A percentile compares a stretch with the other conserved stretches of the same genome.
phyloP scores from a whole-genome alignment of 1,140 invertebrate genomes.

The Drosophila leontia region DNA sequence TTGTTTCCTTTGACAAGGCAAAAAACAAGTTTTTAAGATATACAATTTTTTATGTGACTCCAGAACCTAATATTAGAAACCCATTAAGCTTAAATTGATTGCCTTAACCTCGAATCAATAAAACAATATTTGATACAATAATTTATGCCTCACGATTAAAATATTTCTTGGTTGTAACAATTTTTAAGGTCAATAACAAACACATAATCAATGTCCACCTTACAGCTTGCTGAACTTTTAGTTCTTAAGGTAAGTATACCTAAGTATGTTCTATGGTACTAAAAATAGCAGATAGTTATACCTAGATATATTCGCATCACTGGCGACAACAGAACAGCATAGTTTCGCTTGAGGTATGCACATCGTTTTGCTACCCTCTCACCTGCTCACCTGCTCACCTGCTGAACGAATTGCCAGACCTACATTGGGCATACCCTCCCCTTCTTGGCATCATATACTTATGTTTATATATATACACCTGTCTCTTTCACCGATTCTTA shows the following conservation, averaged over 20 bases:
- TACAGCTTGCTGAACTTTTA: background rate
- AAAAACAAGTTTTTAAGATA: background rate
- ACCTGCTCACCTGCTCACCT: conserved; percentile 38
- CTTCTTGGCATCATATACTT: background rate
- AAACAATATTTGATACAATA: background rate
- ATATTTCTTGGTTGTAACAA: background rate
- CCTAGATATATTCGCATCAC: conserved; percentile 28
- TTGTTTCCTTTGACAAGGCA: background rate
- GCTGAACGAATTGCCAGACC: conserved; percentile 23
- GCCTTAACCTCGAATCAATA: background rate
- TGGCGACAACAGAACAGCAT: conserved; percentile 11
- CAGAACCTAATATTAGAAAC: background rate
- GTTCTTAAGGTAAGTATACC: background rate
- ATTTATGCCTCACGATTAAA: background rate
- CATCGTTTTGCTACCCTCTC: conserved; percentile 26
- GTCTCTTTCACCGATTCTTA: conserved; percentile 3
- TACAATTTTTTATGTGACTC: background rate
- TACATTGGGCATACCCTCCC: conserved; percentile 13
- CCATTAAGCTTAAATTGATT: conserved; percentile 1
- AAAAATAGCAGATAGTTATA: background rate
- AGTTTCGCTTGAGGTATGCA: conserved; percentile 26
- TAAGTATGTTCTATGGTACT: background rate
- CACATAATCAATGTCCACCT: background rate
- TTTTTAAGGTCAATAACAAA: background rate
- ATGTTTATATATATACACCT: background rate